These are phyloP conservation scores for Andrena haemorrhoa DNA, from an alignment of 2,888 invertebrate genomes.

Conservation along the genomic window DNA sequence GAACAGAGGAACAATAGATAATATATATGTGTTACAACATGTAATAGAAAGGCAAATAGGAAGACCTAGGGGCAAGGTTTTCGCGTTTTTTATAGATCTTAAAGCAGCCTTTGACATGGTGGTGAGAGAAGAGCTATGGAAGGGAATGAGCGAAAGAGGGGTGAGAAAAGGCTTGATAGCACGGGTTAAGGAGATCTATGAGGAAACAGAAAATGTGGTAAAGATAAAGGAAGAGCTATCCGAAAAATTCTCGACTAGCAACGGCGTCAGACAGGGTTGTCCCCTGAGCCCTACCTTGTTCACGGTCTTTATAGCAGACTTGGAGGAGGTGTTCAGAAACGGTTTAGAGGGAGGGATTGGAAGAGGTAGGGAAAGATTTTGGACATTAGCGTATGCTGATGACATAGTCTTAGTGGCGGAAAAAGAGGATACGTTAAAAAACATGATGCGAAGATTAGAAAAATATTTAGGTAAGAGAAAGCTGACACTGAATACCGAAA, in stretches of 20 bases:
- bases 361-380: not conserved
- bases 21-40: constrained; percentile 9
- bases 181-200: not conserved
- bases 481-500: not conserved
- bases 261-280: not conserved
- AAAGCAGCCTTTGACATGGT: constrained; percentile 16
- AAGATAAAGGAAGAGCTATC: constrained; percentile 2
- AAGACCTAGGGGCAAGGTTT: not conserved
- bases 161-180: not conserved
- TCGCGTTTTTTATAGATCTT: not conserved
- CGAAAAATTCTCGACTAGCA: not conserved
- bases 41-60: not conserved
- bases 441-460: not conserved
- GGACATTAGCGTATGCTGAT: not conserved
- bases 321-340: constrained; percentile 1
- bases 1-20: not conserved
- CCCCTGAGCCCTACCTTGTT: constrained; percentile 1
- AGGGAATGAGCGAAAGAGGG: not conserved
- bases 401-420: not conserved
- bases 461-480: not conserved
- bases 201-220: not conserved
- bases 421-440: not conserved
- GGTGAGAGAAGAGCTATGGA: not conserved
- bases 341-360: not conserved
- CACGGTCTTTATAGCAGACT: not conserved